A percentile compares a stretch with the other conserved stretches of the same genome.
Evolutionary conservation across 2,113 vertebrate genomes (phyloP).

Genomic region (Theropithecus gelada): DNA sequence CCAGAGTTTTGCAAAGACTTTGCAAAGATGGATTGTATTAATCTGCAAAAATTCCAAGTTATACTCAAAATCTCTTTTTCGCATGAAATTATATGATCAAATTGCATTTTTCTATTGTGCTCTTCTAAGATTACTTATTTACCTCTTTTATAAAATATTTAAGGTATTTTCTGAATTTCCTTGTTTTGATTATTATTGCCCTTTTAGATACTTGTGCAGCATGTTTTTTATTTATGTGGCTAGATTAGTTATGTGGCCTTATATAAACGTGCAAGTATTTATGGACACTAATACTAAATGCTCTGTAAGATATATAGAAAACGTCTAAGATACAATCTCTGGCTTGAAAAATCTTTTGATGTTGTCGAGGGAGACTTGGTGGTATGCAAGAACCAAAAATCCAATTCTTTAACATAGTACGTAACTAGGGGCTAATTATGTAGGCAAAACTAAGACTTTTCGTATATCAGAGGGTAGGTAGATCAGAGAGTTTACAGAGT

Average conservation of each 20-base stretch:
- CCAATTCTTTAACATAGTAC: background rate
- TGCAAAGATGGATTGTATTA: constrained; percentile 7
- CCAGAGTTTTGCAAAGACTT: constrained; percentile 1
- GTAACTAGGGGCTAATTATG: background rate
- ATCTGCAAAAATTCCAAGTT: constrained; percentile 34
- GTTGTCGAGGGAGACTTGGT: background rate
- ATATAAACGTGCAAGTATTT: constrained; percentile 11
- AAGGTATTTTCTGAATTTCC: background rate
- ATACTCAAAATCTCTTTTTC: background rate
- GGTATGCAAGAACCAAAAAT: background rate
- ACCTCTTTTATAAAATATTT: background rate
- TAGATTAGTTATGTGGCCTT: background rate
- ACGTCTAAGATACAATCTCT: background rate
- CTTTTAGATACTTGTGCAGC: background rate
- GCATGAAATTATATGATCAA: background rate
- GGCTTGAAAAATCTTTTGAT: constrained; percentile 10
- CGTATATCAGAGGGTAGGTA: background rate
- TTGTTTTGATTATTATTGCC: constrained; percentile 42
- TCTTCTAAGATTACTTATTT: constrained; percentile 15
- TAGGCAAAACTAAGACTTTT: background rate
- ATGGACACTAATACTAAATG: background rate
- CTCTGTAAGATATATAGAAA: background rate
- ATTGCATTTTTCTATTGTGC: background rate
- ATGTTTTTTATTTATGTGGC: background rate
- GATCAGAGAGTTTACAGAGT: background rate